phyloP scores from a whole-genome alignment of 2,888 invertebrate species.

The Drosophila fulvimacula region DNA sequence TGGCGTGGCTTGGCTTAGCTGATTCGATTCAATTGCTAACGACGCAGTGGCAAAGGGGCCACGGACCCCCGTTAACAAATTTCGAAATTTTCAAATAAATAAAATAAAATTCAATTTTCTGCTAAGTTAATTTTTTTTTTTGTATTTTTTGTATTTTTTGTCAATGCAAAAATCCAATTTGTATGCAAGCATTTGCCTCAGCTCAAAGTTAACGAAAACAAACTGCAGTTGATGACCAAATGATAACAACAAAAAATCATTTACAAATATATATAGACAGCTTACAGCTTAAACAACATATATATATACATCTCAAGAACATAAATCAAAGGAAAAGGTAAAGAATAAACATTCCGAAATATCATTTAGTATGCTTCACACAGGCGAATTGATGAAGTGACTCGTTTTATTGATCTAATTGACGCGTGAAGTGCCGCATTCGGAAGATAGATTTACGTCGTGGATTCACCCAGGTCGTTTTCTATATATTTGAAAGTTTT shows the following conservation, averaged over 20 bases:
- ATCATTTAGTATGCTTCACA: constrained; percentile 22
- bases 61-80: constrained; percentile 34
- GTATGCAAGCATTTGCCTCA: constrained; percentile 29
- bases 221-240: constrained; percentile 47
- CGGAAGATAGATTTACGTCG: constrained; percentile 44
- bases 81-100: constrained; percentile 40
- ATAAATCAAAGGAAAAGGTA: not conserved
- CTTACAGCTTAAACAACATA: not conserved
- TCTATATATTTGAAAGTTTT: not conserved
- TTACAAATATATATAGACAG: constrained; percentile 3
- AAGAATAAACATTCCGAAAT: not conserved
- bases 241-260: constrained; percentile 18
- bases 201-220: constrained; percentile 26
- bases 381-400: constrained; percentile 51
- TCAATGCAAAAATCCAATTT: constrained; percentile 32
- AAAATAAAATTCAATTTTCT: constrained; percentile 33
- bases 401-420: constrained; percentile 66
- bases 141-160: constrained; percentile 10
- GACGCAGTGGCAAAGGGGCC: constrained; percentile 35
- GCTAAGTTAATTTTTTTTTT: not conserved
- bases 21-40: constrained; percentile 17
- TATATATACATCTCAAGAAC: not conserved
- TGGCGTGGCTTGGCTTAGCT: constrained; percentile 3
- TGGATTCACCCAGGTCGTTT: constrained; percentile 21
- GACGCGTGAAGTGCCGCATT: constrained; percentile 49